These are phyloP conservation scores for Chaetophractus vellerosus DNA, from an alignment of 2,797 vertebrate species.

Conservation along the genomic window DNA sequence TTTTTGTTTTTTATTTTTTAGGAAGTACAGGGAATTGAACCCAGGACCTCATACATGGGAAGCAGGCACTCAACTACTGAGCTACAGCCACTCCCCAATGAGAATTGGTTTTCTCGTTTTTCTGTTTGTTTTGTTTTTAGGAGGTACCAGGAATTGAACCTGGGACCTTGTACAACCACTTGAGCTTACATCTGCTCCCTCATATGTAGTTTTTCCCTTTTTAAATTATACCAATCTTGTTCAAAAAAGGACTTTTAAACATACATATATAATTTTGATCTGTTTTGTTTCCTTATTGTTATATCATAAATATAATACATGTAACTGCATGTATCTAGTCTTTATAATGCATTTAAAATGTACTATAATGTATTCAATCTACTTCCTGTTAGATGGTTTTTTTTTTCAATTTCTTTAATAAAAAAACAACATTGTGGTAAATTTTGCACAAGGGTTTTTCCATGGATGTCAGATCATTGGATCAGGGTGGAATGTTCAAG, in stretches of 20 bases:
- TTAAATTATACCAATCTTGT: conserved; percentile 40
- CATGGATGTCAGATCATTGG: background rate
- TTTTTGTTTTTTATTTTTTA: no score
- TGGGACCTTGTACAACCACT: no score
- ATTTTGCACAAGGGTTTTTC: conserved; percentile 40
- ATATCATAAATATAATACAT: background rate
- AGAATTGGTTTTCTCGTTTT: no score
- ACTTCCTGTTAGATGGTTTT: background rate
- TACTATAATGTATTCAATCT: background rate
- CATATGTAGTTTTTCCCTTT: background rate
- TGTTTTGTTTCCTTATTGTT: background rate
- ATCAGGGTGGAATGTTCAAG: background rate
- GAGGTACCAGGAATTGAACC: no score
- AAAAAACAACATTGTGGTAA: background rate
- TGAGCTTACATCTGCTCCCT: no score
- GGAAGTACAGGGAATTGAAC: no score
- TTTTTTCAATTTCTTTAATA: conserved; percentile 28
- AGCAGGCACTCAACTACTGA: no score
- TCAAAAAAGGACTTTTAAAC: conserved; percentile 7
- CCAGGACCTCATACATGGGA: no score
- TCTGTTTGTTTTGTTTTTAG: no score
- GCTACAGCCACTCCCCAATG: no score
- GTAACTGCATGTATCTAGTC: background rate
- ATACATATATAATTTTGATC: background rate
- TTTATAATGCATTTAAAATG: conserved; percentile 37